A percentile compares a stretch with the other conserved stretches of the same genome.
Evolutionary conservation across 2,888 invertebrate genomes (phyloP).

Genomic region (Alloscopus bannaensis): DNA sequence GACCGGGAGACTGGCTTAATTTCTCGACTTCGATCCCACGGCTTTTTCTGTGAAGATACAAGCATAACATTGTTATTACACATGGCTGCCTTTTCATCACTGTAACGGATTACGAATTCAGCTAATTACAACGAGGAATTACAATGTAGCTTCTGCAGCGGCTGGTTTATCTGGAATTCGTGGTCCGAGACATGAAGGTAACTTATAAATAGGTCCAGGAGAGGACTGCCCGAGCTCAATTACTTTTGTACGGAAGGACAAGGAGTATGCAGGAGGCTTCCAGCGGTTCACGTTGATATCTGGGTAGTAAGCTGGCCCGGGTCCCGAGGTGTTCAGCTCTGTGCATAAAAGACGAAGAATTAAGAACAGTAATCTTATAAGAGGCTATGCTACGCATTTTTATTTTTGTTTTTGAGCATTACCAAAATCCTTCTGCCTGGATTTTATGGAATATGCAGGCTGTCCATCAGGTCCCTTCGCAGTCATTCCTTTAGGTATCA

Average conservation of each 20-base stretch:
- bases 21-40: constrained; percentile 52
- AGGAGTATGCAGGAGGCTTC: constrained; percentile 80
- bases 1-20: constrained; percentile 64
- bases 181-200: constrained; percentile 78
- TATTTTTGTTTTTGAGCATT: constrained; percentile 11
- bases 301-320: constrained; percentile 82
- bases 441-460: constrained; percentile 60
- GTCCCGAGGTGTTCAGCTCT: neutral
- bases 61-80: neutral
- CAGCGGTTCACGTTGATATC: constrained; percentile 79
- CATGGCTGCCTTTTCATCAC: too few species aligned
- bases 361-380: neutral
- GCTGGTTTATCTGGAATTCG: constrained; percentile 78
- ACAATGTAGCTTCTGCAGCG: constrained; percentile 78
- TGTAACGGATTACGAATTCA: too few species aligned
- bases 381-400: too few species aligned
- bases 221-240: constrained; percentile 73
- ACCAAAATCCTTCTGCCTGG: constrained; percentile 58
- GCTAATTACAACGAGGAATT: too few species aligned
- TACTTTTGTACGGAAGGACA: constrained; percentile 77
- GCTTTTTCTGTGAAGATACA: constrained; percentile 60
- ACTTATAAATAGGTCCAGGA: constrained; percentile 81
- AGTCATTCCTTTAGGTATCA: constrained; percentile 66
- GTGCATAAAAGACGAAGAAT: neutral
- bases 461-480: constrained; percentile 65